Evolutionary conservation across 2,797 vertebrate species (phyloP), one percentile per base, ranked within the genome.

Genomic region (Molossus molossus): DNA sequence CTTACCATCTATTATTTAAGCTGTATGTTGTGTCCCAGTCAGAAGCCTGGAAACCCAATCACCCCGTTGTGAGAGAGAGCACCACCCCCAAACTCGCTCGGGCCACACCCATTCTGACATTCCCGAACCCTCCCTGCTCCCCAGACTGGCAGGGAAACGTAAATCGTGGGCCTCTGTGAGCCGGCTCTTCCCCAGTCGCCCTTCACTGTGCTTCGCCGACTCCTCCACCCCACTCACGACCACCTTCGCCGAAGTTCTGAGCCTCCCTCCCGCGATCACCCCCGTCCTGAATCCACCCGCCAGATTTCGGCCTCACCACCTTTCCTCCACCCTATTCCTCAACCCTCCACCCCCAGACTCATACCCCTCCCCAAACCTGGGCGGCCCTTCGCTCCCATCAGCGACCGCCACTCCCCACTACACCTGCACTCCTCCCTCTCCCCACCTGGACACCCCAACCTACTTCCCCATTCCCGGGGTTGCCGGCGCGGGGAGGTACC

Each of bases 391-490:
- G 75, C 21, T 25, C 18, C 69, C 11, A 12, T 10, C 73, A 1
- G 60, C 48, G 18, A 50, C 37, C 2, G 27, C 64, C 87, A 64
- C 33, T n/a, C 48, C 48, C 45, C 10, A 1, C 20, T 5, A 11
- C 70, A 77, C 85, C 40, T 45, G 29, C 89, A 27, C n/a, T 1
- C 23, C 23, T 29, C 37, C 92, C 40, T 27, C 29, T 29, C 20
- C 48, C 18, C 25, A 10, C 60, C 14, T 8, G 27, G 0, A 1
- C 3, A 6, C 9, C 2, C 2, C 29, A n/a, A 3, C 29, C 37
- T 72, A 58, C 81, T 53, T 77, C 79, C 87, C 84, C 73, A 12
- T 11, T 57, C 65, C 89, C 23, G 11, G 14, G 23, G 15, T 0
- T 0, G 84, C 45, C 45, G 2, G 17, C 40, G 11, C 67, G 6